These are phyloP conservation scores for Andinoacara biseriatus DNA, from an alignment of 2,113 vertebrate genomes.

Conservation along the genomic window DNA sequence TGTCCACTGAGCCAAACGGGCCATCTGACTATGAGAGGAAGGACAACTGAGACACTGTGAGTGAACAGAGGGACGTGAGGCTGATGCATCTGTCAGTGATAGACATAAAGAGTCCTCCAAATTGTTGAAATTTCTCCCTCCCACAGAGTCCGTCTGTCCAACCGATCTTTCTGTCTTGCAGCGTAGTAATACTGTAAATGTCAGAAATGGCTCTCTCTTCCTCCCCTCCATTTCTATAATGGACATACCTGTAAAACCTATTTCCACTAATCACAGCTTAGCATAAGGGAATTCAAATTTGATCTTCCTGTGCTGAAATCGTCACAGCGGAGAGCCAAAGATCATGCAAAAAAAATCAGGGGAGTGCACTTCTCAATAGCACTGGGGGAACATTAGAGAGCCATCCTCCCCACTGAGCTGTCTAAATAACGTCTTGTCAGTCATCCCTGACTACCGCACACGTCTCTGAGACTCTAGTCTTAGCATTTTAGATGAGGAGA, in stretches of 20 bases:
- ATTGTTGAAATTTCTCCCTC: conserved; percentile 55
- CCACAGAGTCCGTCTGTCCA: conserved; percentile 49
- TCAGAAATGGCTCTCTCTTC: conserved; percentile 29
- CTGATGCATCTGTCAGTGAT: conserved; percentile 83
- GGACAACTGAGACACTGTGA: conserved; percentile 27
- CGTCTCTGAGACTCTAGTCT: conserved; percentile 16
- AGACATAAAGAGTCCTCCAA: conserved; percentile 67
- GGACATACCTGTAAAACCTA: conserved; percentile 52
- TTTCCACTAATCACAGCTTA: conserved; percentile 44
- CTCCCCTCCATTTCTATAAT: conserved; percentile 37
- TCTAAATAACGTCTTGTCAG: conserved; percentile 40
- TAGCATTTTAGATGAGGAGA: conserved; percentile 21
- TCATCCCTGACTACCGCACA: conserved; percentile 28
- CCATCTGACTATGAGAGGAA: conserved; percentile 56
- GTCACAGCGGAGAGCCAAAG: conserved; percentile 31
- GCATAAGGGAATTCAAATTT: conserved; percentile 40
- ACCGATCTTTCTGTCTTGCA: conserved; percentile 44
- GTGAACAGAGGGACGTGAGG: conserved; percentile 49
- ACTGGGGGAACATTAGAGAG: conserved; percentile 33
- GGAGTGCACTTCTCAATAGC: conserved; percentile 47
- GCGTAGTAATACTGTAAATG: conserved; percentile 57
- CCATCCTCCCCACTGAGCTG: conserved; percentile 8
- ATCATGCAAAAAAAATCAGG: conserved; percentile 35
- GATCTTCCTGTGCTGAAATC: conserved; percentile 44
- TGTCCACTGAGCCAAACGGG: conserved; percentile 7